Conservation (phyloP, 2,888 invertebrate genomes). For the Lepidocyrtoides sp. region DNA sequence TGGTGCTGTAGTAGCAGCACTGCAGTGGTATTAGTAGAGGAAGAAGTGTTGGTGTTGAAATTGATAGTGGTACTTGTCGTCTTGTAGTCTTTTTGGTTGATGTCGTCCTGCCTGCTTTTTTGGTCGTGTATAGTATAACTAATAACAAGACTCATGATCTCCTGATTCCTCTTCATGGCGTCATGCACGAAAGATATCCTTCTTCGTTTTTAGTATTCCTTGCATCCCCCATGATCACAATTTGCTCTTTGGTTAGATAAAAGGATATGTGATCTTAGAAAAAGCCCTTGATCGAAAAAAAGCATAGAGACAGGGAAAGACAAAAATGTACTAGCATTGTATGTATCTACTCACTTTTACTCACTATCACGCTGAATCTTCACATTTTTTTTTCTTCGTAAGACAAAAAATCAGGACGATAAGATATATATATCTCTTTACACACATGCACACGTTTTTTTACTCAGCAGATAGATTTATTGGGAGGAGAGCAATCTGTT, state of each 20-base stretch:
- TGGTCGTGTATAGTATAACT: constrained; percentile 36
- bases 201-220: constrained; percentile 68
- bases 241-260: constrained; percentile 72
- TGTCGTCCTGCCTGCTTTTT: not conserved
- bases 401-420: constrained; percentile 21
- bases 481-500: constrained; percentile 50
- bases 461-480: constrained; percentile 28
- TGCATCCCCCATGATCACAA: constrained; percentile 66
- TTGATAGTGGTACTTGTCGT: constrained; percentile 17
- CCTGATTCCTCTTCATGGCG: constrained; percentile 41
- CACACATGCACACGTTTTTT: constrained; percentile 8
- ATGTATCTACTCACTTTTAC: constrained; percentile 20
- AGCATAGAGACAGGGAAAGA: constrained; percentile 13
- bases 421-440: not conserved
- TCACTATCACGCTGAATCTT: constrained; percentile 23
- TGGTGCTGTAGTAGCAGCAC: not conserved
- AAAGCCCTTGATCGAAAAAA: constrained; percentile 66
- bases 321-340: constrained; percentile 14
- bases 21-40: not conserved
- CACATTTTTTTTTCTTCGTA: not conserved
- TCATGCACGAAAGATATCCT: constrained; percentile 70
- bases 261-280: constrained; percentile 69
- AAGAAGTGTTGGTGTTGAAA: constrained; percentile 10
- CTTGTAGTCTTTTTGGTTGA: not conserved
- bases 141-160: constrained; percentile 53